phyloP scores from a whole-genome alignment of 1,140 invertebrate genomes.

The Mactra quadrangularis region DNA sequence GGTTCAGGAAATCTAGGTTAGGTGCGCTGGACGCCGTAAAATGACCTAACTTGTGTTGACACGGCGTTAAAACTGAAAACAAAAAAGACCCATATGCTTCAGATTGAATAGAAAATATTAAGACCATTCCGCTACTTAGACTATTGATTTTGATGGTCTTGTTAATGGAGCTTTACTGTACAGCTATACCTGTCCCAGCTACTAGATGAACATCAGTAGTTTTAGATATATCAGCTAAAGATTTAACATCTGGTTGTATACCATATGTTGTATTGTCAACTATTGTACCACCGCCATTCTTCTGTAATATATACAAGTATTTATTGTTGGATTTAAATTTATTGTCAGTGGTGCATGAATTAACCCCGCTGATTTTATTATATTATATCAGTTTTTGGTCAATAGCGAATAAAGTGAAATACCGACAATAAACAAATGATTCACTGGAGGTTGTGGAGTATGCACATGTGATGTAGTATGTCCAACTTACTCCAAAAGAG shows the following conservation, averaged over 20 bases:
- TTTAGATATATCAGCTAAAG: slow-evolving; percentile 87
- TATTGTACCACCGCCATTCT: slow-evolving; percentile 90
- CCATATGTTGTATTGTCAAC: slow-evolving; percentile 92
- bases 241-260: slow-evolving; percentile 87
- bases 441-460: background rate
- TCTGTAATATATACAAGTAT: slow-evolving; percentile 64
- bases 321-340: background rate
- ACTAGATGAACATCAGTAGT: slow-evolving; percentile 89
- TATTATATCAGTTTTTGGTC: background rate
- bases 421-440: background rate
- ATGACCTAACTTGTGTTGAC: no score
- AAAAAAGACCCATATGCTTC: no score
- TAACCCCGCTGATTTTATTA: background rate
- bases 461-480: background rate
- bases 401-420: background rate
- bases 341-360: background rate
- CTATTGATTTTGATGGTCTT: no score
- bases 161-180: no score
- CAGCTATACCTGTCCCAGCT: slow-evolving; percentile 90
- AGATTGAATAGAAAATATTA: no score
- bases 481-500: no score
- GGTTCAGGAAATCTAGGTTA: no score
- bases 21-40: no score
- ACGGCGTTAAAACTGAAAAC: no score
- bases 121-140: no score